These are phyloP conservation scores for Trididemnum clinides DNA, from an alignment of 23 tunicate species.

Conservation along the genomic window DNA sequence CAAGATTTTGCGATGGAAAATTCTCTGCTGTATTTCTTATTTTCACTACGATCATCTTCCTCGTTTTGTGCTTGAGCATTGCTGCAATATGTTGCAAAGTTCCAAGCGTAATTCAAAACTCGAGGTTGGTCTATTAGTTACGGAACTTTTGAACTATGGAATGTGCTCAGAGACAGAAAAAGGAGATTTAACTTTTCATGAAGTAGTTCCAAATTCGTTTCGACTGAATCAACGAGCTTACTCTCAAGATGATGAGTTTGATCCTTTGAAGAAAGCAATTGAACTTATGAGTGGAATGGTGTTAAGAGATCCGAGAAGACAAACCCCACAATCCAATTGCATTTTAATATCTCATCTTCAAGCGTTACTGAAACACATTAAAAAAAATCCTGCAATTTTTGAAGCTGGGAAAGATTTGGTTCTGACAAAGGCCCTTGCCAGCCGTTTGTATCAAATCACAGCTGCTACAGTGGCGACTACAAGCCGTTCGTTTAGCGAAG, in stretches of 20 bases:
- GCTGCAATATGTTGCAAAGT: not conserved
- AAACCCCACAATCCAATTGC: not conserved
- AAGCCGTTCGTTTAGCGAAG: not conserved
- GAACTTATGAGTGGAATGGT: not conserved
- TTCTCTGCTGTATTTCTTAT: not conserved
- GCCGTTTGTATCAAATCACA: not conserved
- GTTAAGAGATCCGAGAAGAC: not conserved
- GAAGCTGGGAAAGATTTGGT: not conserved
- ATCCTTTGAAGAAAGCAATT: conserved; percentile 8
- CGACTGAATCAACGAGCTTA: not conserved
- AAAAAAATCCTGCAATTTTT: not conserved
- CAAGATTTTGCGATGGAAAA: not conserved
- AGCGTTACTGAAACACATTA: not conserved
- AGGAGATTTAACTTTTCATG: conserved; percentile 18
- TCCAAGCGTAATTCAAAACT: not conserved
- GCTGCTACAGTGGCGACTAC: not conserved
- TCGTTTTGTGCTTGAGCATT: not conserved
- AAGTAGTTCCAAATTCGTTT: conserved; percentile 3
- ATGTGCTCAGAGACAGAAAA: not conserved
- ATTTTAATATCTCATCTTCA: not conserved
- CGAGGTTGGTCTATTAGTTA: not conserved
- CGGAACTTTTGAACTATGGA: not conserved
- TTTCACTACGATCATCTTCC: not conserved
- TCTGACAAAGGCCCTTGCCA: not conserved
- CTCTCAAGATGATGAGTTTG: not conserved